Evolutionary conservation across 1,140 invertebrate genomes (phyloP).

Genomic region (Agrypnia vestita): DNA sequence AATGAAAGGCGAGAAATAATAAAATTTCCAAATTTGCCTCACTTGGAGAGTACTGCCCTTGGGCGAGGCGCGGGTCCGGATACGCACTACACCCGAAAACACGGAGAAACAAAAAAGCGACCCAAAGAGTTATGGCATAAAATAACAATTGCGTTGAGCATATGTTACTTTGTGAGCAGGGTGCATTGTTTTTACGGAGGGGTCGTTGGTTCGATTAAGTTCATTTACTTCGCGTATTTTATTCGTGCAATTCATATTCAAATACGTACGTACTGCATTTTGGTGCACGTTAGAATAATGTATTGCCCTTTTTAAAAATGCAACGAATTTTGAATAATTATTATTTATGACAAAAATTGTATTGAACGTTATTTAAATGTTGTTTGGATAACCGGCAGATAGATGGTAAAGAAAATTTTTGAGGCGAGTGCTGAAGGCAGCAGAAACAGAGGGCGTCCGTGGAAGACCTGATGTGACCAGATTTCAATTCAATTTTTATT

Average conservation of each 20-base stretch:
- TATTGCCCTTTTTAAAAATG: neutral
- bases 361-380: too few species aligned
- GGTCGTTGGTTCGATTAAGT: constrained; percentile 39
- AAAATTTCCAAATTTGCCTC: too few species aligned
- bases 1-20: too few species aligned
- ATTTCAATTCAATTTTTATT: too few species aligned
- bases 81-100: neutral
- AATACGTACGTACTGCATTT: neutral
- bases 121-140: constrained; percentile 14
- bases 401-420: too few species aligned
- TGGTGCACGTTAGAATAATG: neutral
- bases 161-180: constrained; percentile 44
- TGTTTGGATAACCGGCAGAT: too few species aligned
- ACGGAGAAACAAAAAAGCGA: neutral
- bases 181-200: constrained; percentile 28
- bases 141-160: constrained; percentile 49
- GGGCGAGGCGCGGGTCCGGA: neutral
- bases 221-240: neutral
- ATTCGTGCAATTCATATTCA: neutral
- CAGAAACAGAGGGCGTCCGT: too few species aligned
- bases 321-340: too few species aligned
- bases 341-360: too few species aligned
- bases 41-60: too few species aligned
- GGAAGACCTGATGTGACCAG: too few species aligned
- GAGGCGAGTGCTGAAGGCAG: too few species aligned